A percentile compares a stretch with the other conserved stretches of the same genome.
phyloP scores from a whole-genome alignment of 2,888 invertebrate species.

The Mellilla xanthometata region DNA sequence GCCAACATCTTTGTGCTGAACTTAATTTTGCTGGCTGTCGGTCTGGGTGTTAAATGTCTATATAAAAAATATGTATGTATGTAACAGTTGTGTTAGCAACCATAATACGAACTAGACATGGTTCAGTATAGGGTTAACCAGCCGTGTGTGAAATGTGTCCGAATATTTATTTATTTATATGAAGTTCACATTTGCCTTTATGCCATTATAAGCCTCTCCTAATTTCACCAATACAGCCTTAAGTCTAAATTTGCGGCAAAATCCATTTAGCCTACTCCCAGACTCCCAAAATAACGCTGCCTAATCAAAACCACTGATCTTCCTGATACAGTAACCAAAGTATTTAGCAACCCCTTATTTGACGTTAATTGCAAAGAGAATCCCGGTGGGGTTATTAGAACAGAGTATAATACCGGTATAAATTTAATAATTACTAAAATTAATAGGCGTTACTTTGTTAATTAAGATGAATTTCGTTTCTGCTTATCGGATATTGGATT shows the following conservation, averaged over 20 bases:
- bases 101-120: no score
- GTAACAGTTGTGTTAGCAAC: no score
- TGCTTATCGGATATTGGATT: slow-evolving; percentile 11
- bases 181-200: no score
- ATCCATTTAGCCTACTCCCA: slow-evolving; percentile 1
- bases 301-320: slow-evolving; percentile 13
- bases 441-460: slow-evolving; percentile 37
- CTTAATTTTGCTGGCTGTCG: no score
- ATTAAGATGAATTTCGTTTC: slow-evolving; percentile 22
- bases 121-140: no score
- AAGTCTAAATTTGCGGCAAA: not conserved
- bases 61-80: no score
- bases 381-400: slow-evolving; percentile 35
- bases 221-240: no score
- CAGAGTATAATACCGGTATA: slow-evolving; percentile 29
- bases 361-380: slow-evolving; percentile 37
- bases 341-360: slow-evolving; percentile 26
- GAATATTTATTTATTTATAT: no score
- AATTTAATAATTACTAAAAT: slow-evolving; percentile 41
- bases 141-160: no score
- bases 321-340: slow-evolving; percentile 19
- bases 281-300: slow-evolving; percentile 2
- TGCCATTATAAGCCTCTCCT: no score
- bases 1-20: no score
- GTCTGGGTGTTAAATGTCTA: no score